Conservation (phyloP, 2,888 invertebrate species). For the Heteromyza rotundicornis region DNA sequence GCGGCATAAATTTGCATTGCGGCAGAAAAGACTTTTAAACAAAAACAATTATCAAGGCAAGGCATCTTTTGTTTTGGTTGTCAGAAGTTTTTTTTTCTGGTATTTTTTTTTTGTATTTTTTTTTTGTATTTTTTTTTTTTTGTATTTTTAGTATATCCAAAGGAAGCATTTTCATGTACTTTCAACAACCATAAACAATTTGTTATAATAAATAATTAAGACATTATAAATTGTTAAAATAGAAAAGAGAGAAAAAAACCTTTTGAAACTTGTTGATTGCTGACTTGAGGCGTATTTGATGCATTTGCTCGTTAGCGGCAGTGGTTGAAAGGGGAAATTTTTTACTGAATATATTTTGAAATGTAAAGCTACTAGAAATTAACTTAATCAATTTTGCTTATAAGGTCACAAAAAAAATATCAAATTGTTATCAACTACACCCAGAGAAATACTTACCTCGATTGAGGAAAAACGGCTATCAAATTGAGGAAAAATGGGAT, state of each 20-base stretch:
- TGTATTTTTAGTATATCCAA: constrained; percentile 38
- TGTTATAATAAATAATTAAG: constrained; percentile 49
- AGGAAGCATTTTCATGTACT: neutral
- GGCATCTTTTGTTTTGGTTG: neutral
- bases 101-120: constrained; percentile 13
- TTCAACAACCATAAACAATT: constrained; percentile 47
- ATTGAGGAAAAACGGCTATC: too few relatives aligned
- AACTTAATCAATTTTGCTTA: too few relatives aligned
- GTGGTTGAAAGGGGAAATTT: too few relatives aligned
- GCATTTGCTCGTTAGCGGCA: too few relatives aligned
- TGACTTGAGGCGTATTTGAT: constrained; percentile 16
- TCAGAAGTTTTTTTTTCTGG: too few relatives aligned
- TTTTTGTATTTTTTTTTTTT: neutral
- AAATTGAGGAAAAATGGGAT: too few relatives aligned
- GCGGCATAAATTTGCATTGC: constrained; percentile 11
- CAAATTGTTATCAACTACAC: too few relatives aligned
- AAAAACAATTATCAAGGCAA: neutral
- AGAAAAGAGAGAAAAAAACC: constrained; percentile 8
- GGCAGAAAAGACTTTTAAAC: neutral
- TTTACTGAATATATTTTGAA: too few relatives aligned
- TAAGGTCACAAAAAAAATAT: too few relatives aligned
- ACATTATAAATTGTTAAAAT: constrained; percentile 47
- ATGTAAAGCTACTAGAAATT: too few relatives aligned
- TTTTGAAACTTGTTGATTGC: constrained; percentile 6
- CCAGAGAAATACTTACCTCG: too few relatives aligned